phyloP scores from a whole-genome alignment of 2,113 vertebrate species.

The Salvelinus namaycush region DNA sequence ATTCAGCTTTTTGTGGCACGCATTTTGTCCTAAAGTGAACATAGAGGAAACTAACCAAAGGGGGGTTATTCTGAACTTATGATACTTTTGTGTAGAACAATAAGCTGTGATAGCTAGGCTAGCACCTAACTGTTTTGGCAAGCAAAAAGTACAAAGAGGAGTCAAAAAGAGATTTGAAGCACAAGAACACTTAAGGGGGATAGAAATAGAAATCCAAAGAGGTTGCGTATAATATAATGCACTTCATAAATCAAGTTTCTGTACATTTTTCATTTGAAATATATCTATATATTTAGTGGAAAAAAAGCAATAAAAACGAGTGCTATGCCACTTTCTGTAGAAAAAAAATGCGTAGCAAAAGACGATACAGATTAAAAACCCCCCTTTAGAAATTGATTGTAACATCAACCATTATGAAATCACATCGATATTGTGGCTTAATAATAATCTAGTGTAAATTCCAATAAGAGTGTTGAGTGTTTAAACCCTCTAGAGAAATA shows the following conservation, averaged over 20 bases:
- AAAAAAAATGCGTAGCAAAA: slow-evolving; percentile 30
- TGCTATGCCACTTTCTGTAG: slow-evolving; percentile 29
- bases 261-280: neutral
- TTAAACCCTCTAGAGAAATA: neutral
- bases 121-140: slow-evolving; percentile 29
- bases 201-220: neutral
- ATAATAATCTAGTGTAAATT: neutral
- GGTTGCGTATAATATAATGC: neutral
- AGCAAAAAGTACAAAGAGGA: slow-evolving; percentile 10
- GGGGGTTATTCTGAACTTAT: neutral
- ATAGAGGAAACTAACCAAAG: neutral
- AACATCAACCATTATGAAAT: slow-evolving; percentile 3
- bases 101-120: neutral
- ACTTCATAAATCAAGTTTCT: neutral
- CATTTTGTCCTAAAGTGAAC: neutral
- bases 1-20: neutral
- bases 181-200: neutral
- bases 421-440: slow-evolving; percentile 25
- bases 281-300: neutral
- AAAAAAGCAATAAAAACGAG: slow-evolving; percentile 22
- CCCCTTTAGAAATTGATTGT: slow-evolving; percentile 3
- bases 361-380: slow-evolving; percentile 14
- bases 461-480: neutral
- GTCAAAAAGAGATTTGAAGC: neutral
- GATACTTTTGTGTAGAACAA: neutral